A percentile compares a stretch with the other conserved stretches of the same genome.
Conservation (phyloP, 2,113 vertebrate species). For the Pterocles orientalis region DNA sequence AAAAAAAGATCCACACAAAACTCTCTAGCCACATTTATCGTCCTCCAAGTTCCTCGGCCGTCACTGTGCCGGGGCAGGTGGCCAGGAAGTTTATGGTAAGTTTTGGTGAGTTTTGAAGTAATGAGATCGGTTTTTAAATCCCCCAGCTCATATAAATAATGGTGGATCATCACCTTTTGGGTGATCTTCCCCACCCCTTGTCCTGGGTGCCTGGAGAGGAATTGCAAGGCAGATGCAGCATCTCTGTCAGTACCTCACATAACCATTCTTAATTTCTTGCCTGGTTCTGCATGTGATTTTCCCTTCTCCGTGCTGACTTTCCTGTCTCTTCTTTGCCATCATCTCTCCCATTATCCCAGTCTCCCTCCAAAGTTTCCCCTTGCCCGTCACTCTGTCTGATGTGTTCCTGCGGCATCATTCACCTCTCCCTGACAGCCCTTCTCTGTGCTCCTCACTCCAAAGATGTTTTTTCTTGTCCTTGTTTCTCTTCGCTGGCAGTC, state of each 20-base stretch:
- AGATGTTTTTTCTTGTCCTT: neutral
- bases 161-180: neutral
- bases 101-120: neutral
- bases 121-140: neutral
- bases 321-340: neutral
- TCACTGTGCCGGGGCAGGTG: fast-evolving
- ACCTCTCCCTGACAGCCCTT: too few relatives aligned
- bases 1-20: neutral
- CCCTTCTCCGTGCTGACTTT: neutral
- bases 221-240: neutral
- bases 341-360: neutral
- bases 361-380: neutral
- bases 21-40: neutral
- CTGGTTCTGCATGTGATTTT: neutral
- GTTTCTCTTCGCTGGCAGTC: neutral
- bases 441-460: neutral
- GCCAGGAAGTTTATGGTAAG: neutral
- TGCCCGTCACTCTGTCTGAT: neutral
- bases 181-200: neutral
- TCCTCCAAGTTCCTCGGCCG: neutral
- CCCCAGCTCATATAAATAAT: neutral
- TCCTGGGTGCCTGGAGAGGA: neutral
- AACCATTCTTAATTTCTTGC: neutral
- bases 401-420: neutral
- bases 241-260: neutral